Conservation (phyloP, 2,888 invertebrate genomes). For the Clunio marinus region DNA sequence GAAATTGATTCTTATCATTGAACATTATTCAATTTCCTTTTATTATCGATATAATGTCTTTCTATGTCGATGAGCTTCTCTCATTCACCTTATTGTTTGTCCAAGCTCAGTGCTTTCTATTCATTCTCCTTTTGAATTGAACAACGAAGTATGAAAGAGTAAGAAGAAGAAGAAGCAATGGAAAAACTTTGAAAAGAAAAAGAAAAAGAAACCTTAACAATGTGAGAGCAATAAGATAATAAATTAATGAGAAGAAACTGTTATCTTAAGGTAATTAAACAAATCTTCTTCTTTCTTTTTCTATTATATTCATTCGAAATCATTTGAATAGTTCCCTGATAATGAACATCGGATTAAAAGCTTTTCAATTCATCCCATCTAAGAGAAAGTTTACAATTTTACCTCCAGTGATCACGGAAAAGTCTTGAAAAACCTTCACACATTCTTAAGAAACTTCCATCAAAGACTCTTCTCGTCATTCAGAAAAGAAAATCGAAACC, state of each 20-base stretch:
- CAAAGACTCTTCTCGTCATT: no score
- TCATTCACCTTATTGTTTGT: neutral
- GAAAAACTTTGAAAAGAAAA: neutral
- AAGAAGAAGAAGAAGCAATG: neutral
- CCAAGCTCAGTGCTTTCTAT: neutral
- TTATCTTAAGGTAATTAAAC: neutral
- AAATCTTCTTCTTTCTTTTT: no score
- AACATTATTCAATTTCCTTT: conserved; percentile 7
- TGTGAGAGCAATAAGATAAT: neutral
- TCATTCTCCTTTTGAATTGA: neutral
- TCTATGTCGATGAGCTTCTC: neutral
- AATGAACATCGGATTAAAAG: no score
- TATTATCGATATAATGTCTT: neutral
- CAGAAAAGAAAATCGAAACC: no score
- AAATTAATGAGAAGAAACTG: neutral
- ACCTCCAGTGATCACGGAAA: no score
- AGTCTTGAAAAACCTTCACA: no score
- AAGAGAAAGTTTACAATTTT: no score
- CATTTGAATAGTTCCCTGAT: no score
- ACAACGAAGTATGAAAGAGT: neutral
- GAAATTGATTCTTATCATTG: neutral
- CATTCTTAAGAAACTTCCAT: no score
- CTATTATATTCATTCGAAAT: no score
- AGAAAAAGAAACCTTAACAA: neutral
- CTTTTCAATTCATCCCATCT: no score